These are phyloP conservation scores for Danio kyathit DNA, from an alignment of 2,797 vertebrate species.

Conservation along the genomic window DNA sequence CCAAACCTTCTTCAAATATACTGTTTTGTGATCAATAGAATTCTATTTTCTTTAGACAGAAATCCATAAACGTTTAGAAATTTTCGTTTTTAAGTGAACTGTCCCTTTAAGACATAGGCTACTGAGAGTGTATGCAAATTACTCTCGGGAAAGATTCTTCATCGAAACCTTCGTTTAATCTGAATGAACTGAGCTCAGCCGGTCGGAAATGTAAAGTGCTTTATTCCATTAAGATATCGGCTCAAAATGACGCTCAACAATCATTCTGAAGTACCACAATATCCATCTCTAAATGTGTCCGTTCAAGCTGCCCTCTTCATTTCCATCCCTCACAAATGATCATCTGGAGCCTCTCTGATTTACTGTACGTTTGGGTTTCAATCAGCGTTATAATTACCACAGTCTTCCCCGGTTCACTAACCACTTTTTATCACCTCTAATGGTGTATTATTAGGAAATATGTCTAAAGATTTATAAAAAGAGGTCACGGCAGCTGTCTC, in stretches of 20 bases:
- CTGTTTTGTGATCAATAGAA: no score
- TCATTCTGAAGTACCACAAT: conserved; percentile 14
- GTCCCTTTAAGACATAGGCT: background rate
- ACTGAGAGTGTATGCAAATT: background rate
- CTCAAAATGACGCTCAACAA: background rate
- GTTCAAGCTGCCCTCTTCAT: background rate
- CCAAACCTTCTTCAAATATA: no score
- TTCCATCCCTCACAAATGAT: background rate
- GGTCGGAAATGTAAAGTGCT: background rate
- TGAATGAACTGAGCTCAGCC: background rate
- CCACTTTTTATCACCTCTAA: conserved; percentile 34
- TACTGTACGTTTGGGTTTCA: conserved; percentile 27
- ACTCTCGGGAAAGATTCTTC: background rate
- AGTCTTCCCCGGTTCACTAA: conserved; percentile 8
- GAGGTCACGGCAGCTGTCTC: background rate
- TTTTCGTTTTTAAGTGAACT: no score
- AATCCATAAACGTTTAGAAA: no score
- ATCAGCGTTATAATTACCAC: conserved; percentile 30
- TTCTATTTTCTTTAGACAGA: no score
- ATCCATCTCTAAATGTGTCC: background rate
- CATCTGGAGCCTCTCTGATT: background rate
- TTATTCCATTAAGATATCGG: background rate
- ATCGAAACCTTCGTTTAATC: background rate
- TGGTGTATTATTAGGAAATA: conserved; percentile 41
- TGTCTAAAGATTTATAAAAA: conserved; percentile 15